Evolutionary conservation across 2,797 vertebrate species (phyloP).

Genomic region (Lacerta agilis): DNA sequence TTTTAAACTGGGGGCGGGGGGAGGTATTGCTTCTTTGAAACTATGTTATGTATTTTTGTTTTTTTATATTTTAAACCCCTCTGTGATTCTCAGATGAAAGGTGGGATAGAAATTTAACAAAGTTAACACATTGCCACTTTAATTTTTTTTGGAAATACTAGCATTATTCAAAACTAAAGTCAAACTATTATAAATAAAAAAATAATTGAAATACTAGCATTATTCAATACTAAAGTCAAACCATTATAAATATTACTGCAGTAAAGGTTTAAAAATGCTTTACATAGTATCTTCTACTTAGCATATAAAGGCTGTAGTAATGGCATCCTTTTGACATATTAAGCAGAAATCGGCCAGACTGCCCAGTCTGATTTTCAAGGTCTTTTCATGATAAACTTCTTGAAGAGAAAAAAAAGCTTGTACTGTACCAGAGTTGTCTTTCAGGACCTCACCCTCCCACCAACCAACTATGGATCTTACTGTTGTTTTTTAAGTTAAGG

Average conservation of each 20-base stretch:
- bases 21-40: too few species aligned
- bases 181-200: neutral
- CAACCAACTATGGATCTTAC: neutral
- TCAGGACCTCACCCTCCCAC: conserved; percentile 11
- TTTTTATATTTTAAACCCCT: too few species aligned
- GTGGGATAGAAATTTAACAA: too few species aligned
- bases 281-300: neutral
- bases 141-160: neutral
- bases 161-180: neutral
- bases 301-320: neutral
- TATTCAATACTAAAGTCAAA: neutral
- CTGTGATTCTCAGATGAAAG: too few species aligned
- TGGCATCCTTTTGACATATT: neutral
- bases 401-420: neutral
- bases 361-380: conserved; percentile 4
- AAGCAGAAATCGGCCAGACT: neutral
- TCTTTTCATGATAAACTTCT: conserved; percentile 9
- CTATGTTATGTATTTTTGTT: too few species aligned
- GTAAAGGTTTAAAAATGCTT: neutral
- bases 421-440: neutral
- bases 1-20: too few species aligned
- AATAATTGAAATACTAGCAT: neutral
- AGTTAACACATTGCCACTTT: too few species aligned
- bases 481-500: conserved; percentile 8
- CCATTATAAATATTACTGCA: neutral